Conservation (phyloP, 2,113 vertebrate genomes). For the Amphiprion ocellaris region DNA sequence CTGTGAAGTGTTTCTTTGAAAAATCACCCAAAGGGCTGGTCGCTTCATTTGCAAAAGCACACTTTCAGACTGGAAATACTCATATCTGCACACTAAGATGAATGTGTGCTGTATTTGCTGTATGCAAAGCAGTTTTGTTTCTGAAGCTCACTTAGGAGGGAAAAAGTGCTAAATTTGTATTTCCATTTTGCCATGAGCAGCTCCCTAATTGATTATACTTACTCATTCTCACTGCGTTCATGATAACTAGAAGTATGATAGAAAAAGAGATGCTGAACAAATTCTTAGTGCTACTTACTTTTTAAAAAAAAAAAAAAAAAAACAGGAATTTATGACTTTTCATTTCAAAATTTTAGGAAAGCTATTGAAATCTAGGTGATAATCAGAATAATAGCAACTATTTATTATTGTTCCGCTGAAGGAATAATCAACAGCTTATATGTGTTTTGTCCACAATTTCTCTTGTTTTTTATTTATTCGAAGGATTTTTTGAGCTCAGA, state of each 20-base stretch:
- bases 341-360: neutral
- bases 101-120: conserved; percentile 3
- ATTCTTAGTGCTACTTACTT: neutral
- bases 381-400: too few species aligned
- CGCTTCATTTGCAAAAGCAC: conserved; percentile 36
- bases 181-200: conserved; percentile 56
- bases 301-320: neutral
- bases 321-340: neutral
- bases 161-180: conserved; percentile 53
- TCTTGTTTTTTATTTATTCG: neutral
- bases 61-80: conserved; percentile 44
- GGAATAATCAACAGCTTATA: too few species aligned
- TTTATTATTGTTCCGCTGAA: neutral
- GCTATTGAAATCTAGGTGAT: too few species aligned
- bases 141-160: conserved; percentile 37
- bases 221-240: conserved; percentile 42
- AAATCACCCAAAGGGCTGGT: conserved; percentile 22
- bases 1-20: conserved; percentile 43
- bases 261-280: conserved; percentile 12
- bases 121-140: conserved; percentile 43
- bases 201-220: conserved; percentile 58
- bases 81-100: conserved; percentile 25
- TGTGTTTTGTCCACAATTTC: neutral
- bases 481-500: neutral
- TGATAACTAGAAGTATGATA: conserved; percentile 45